Evolutionary conservation across 1,140 invertebrate genomes (phyloP).

Genomic region (Microplitis demolitor): DNA sequence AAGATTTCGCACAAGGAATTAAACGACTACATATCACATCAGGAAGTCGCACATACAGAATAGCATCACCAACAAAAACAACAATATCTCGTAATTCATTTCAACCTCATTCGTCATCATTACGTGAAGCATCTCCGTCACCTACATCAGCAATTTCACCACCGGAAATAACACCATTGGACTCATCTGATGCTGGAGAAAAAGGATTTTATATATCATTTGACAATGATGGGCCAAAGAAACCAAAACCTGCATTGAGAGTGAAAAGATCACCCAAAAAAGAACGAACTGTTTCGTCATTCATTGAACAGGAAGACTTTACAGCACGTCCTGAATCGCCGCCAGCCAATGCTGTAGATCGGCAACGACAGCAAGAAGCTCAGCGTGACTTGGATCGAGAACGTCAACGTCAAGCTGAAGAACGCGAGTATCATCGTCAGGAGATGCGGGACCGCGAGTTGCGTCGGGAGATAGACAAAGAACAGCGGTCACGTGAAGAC

Average conservation of each 20-base stretch:
- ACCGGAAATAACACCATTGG: conserved; percentile 51
- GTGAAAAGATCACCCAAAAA: conserved; percentile 80
- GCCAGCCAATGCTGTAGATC: conserved; percentile 34
- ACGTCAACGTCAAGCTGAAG: conserved; percentile 51
- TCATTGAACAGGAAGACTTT: conserved; percentile 52
- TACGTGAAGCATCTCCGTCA: conserved; percentile 57
- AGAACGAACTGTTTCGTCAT: conserved; percentile 52
- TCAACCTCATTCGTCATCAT: conserved; percentile 62
- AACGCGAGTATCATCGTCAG: conserved; percentile 52
- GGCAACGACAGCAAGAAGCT: conserved; percentile 46
- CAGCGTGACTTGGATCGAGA: conserved; percentile 57
- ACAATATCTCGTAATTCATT: conserved; percentile 74
- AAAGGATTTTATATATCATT: conserved; percentile 96
- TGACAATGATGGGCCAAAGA: conserved; percentile 83
- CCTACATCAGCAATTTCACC: conserved; percentile 49
- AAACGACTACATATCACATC: conserved; percentile 81
- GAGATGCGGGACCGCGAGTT: conserved; percentile 49
- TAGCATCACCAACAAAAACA: conserved; percentile 79
- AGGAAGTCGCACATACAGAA: conserved; percentile 84
- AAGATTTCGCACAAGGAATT: conserved; percentile 68
- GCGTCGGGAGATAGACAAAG: conserved; percentile 53
- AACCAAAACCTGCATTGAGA: conserved; percentile 84
- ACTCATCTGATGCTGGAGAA: conserved; percentile 66
- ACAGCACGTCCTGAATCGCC: conserved; percentile 45
- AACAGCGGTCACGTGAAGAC: conserved; percentile 51